Percentiles rank a stretch among this genome's conserved stretches.
Evolutionary conservation across 2,888 invertebrate genomes (phyloP).

Genomic region (Chorisops tibialis): DNA sequence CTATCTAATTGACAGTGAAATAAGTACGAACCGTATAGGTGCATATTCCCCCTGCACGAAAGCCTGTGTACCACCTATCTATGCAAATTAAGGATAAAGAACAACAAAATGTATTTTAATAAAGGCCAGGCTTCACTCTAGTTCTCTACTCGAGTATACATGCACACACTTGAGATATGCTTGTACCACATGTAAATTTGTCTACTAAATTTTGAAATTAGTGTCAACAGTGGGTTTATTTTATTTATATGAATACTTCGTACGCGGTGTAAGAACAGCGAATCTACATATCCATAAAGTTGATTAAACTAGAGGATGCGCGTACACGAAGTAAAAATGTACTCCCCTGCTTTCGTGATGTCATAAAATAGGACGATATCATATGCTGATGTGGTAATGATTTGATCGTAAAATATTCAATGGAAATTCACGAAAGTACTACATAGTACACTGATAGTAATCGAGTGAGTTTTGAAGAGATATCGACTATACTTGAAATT

Average conservation of each 20-base stretch:
- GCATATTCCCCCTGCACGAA: neutral
- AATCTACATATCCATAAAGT: conserved; percentile 20
- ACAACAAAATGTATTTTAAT: conserved; percentile 10
- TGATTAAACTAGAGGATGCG: neutral
- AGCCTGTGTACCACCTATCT: neutral
- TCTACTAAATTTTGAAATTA: conserved; percentile 18
- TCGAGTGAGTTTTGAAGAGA: too few species aligned
- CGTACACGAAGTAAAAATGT: neutral
- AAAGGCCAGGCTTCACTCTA: conserved; percentile 13
- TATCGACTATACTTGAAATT: too few species aligned
- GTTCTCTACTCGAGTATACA: too few species aligned
- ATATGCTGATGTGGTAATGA: too few species aligned
- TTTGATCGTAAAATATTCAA: too few species aligned
- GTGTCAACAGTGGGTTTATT: conserved; percentile 18
- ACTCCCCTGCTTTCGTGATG: too few species aligned
- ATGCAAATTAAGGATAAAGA: conserved; percentile 7
- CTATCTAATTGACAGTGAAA: conserved; percentile 33
- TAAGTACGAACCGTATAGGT: conserved; percentile 21
- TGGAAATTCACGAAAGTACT: too few species aligned
- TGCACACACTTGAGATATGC: conserved; percentile 7
- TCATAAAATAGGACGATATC: too few species aligned
- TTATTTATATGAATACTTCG: neutral
- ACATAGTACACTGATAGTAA: too few species aligned
- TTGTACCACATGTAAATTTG: too few species aligned
- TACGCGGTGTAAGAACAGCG: neutral